Percentiles rank a stretch among this genome's conserved stretches.
These are phyloP conservation scores for Ancistrus triradiatus DNA, from an alignment of 2,113 vertebrate species.

Conservation along the genomic window DNA sequence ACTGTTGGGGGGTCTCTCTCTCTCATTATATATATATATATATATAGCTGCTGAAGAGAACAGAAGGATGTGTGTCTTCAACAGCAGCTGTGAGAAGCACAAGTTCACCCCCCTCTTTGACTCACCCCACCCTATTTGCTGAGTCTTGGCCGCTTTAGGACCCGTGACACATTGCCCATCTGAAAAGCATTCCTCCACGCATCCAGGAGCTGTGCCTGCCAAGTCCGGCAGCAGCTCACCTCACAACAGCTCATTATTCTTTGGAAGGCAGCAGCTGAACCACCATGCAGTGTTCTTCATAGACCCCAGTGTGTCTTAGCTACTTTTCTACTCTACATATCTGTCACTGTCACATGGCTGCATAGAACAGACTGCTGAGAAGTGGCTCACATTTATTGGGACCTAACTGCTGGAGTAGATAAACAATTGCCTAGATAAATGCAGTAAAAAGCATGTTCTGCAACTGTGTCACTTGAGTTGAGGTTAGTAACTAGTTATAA, in stretches of 20 bases:
- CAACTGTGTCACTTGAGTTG: too few species aligned
- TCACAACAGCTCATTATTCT: slow-evolving; percentile 51
- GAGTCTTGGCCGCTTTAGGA: slow-evolving; percentile 39
- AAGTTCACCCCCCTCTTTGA: slow-evolving; percentile 23
- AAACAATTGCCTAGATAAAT: too few species aligned
- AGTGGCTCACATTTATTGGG: neutral
- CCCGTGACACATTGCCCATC: slow-evolving; percentile 39
- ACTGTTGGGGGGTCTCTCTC: too few species aligned
- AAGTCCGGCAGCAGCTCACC: slow-evolving; percentile 45
- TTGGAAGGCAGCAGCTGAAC: slow-evolving; percentile 45
- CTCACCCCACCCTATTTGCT: slow-evolving; percentile 30
- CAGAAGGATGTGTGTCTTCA: slow-evolving; percentile 53
- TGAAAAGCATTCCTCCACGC: slow-evolving; percentile 50
- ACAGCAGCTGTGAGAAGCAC: slow-evolving; percentile 63
- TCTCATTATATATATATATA: too few species aligned
- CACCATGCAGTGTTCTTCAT: slow-evolving; percentile 31
- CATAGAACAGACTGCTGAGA: neutral
- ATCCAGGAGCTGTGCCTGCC: slow-evolving; percentile 43
- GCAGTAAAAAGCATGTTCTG: too few species aligned
- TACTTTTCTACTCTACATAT: slow-evolving; percentile 27
- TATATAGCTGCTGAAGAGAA: slow-evolving; percentile 58
- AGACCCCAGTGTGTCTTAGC: slow-evolving; percentile 23
- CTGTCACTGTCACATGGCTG: slow-evolving; percentile 26
- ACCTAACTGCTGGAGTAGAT: too few species aligned
- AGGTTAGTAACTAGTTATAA: too few species aligned